Percentiles rank a stretch among this genome's conserved stretches.
These are phyloP conservation scores for Heterotilapia buettikoferi DNA, from an alignment of 2,113 vertebrate species.

Conservation along the genomic window DNA sequence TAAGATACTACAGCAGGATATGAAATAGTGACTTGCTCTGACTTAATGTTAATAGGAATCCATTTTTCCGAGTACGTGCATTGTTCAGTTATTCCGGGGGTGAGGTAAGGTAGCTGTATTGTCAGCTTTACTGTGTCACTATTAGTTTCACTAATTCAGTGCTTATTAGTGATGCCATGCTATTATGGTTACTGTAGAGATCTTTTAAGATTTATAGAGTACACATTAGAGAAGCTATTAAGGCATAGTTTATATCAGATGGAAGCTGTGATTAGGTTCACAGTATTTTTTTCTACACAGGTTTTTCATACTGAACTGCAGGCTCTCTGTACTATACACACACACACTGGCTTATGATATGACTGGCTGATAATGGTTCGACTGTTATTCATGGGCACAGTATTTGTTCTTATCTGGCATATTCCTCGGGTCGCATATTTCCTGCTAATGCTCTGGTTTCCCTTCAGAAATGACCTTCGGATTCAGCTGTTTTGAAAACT, in stretches of 20 bases:
- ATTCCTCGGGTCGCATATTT: slow-evolving; percentile 40
- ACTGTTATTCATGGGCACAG: slow-evolving; percentile 57
- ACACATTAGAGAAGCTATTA: slow-evolving; percentile 1
- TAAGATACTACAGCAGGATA: neutral
- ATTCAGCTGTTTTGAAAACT: neutral
- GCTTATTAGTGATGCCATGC: slow-evolving; percentile 5
- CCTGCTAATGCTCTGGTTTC: slow-evolving; percentile 33
- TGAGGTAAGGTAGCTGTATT: neutral
- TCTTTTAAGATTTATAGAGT: neutral
- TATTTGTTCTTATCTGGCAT: slow-evolving; percentile 56
- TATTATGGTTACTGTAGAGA: neutral
- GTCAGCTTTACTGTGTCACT: neutral
- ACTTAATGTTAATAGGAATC: neutral
- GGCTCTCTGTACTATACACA: neutral
- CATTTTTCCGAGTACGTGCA: neutral
- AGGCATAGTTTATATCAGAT: neutral
- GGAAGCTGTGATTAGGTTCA: neutral
- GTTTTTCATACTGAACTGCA: neutral
- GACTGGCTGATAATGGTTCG: slow-evolving; percentile 28
- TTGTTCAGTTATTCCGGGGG: neutral
- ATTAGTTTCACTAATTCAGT: slow-evolving; percentile 24
- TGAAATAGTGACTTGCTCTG: neutral
- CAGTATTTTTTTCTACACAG: neutral
- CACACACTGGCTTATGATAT: slow-evolving; percentile 3
- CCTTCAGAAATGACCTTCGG: slow-evolving; percentile 17